A percentile compares a stretch with the other conserved stretches of the same genome.
These are phyloP conservation scores for Nephrocerus scutellatus DNA, from an alignment of 2,888 invertebrate species.

Conservation along the genomic window DNA sequence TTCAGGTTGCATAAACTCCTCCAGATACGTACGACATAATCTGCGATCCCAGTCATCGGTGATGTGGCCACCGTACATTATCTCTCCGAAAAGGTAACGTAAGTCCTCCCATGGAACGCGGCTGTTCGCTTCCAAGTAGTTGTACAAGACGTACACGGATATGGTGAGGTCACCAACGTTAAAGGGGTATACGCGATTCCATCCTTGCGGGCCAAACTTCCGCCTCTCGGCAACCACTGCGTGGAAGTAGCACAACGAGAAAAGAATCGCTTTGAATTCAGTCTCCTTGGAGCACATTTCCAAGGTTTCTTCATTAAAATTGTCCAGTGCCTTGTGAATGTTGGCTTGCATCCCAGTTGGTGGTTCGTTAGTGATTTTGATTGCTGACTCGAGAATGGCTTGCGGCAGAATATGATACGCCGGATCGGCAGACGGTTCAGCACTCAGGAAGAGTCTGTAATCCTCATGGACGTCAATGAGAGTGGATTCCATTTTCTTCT, in stretches of 20 bases:
- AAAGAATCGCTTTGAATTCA: constrained; percentile 85
- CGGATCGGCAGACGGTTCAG: constrained; percentile 73
- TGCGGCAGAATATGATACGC: constrained; percentile 62
- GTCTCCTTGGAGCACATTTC: constrained; percentile 90
- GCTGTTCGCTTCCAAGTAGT: constrained; percentile 82
- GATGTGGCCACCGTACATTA: constrained; percentile 97
- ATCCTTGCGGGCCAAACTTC: constrained; percentile 60
- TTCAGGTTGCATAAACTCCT: constrained; percentile 82
- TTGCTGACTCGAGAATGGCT: constrained; percentile 86
- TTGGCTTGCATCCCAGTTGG: constrained; percentile 94
- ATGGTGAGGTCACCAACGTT: constrained; percentile 85
- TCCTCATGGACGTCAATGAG: constrained; percentile 58
- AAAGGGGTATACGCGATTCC: constrained; percentile 62
- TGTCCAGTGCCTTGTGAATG: constrained; percentile 84
- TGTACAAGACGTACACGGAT: constrained; percentile 81
- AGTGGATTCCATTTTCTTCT: constrained; percentile 84
- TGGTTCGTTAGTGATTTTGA: constrained; percentile 94
- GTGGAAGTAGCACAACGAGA: constrained; percentile 89
- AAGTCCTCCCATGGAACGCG: constrained; percentile 92
- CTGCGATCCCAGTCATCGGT: constrained; percentile 94
- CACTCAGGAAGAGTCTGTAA: constrained; percentile 74
- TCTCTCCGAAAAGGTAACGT: constrained; percentile 90
- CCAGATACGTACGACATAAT: constrained; percentile 75
- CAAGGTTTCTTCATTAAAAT: constrained; percentile 85
- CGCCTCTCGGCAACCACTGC: constrained; percentile 87